phyloP scores from a whole-genome alignment of 2,113 vertebrate species.

The Oceanites oceanicus region DNA sequence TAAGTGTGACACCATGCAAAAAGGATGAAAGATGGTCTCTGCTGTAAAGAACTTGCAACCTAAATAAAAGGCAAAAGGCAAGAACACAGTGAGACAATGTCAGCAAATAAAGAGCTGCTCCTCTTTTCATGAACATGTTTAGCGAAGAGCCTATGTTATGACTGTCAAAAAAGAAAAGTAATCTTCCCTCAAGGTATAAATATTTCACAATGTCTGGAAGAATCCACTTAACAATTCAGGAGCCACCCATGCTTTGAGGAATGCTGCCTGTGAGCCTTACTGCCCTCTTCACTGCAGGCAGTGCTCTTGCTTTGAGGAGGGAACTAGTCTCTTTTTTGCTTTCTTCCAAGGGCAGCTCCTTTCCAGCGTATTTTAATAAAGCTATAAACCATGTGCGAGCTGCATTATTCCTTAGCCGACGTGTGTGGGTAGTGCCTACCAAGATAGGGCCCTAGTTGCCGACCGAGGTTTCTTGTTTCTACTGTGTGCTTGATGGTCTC shows the following conservation, averaged over 20 bases:
- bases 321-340: not conserved
- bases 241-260: conserved; percentile 15
- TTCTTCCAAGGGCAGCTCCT: conserved; percentile 2
- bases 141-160: not conserved
- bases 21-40: not conserved
- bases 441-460: not conserved
- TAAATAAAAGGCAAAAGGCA: not conserved
- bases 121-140: not conserved
- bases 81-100: not conserved
- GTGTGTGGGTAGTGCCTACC: not conserved
- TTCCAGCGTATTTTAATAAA: not conserved
- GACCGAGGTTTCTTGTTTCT: not conserved
- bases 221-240: not conserved
- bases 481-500: not conserved
- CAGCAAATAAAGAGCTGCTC: not conserved
- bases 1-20: not conserved
- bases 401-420: not conserved
- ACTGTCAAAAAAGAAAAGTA: not conserved
- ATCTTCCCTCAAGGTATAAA: conserved; percentile 9
- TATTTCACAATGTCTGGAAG: conserved; percentile 2
- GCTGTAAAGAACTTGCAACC: not conserved
- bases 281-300: not conserved
- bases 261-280: not conserved
- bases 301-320: not conserved
- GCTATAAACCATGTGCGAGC: not conserved